Evolutionary conservation across 2,888 invertebrate genomes (phyloP).

Genomic region (Ypsolopha sequella): DNA sequence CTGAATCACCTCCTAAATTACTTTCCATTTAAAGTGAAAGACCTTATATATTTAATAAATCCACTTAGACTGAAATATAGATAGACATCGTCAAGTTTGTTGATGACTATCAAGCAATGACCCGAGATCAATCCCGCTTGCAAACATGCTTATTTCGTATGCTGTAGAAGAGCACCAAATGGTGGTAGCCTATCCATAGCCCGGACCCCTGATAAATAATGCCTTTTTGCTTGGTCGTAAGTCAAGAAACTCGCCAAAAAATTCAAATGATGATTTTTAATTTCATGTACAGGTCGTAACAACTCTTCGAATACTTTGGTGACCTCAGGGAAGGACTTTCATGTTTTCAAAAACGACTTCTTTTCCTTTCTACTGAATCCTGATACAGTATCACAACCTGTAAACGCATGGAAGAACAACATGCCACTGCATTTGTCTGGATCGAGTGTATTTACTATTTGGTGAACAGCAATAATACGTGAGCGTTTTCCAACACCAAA

Average conservation of each 20-base stretch:
- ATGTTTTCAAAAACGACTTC: no score
- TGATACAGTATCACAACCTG: constrained; percentile 9
- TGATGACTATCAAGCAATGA: constrained; percentile 7
- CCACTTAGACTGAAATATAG: no score
- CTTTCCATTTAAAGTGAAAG: no score
- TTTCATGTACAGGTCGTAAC: no score
- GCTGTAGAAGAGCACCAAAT: constrained; percentile 7
- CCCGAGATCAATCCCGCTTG: constrained; percentile 11
- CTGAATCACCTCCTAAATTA: no score
- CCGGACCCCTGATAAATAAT: constrained; percentile 6
- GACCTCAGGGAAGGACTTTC: no score
- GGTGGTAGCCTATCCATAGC: constrained; percentile 9
- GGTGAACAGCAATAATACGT: constrained; percentile 9
- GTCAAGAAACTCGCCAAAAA: constrained; percentile 6
- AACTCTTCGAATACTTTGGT: no score
- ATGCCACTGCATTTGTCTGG: constrained; percentile 9
- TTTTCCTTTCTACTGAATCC: constrained; percentile 9
- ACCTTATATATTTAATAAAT: no score
- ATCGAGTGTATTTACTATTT: constrained; percentile 7
- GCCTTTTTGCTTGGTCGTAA: constrained; percentile 6
- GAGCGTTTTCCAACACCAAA: no score
- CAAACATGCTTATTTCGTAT: constrained; percentile 7
- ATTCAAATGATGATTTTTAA: constrained; percentile 7
- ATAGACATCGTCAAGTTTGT: constrained; percentile 7
- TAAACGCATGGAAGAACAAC: constrained; percentile 7